Conservation (phyloP, 2,797 vertebrate species). For the Sebastes trivittatus region DNA sequence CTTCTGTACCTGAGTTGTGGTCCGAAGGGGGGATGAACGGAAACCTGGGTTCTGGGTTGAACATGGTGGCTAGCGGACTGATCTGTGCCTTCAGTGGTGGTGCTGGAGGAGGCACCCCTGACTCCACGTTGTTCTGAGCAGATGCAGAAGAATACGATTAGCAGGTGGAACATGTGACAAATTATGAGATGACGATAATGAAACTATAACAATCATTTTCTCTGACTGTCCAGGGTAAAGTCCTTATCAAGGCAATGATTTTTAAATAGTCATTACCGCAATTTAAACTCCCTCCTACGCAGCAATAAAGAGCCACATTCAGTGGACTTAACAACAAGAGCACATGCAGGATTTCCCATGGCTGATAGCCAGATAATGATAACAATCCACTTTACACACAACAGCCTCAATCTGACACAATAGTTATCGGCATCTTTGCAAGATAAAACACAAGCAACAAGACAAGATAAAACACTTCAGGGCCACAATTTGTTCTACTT, state of each 20-base stretch:
- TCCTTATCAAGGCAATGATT: neutral
- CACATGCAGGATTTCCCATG: constrained; percentile 1
- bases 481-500: neutral
- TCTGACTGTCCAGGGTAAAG: neutral
- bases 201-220: neutral
- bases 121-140: constrained; percentile 70
- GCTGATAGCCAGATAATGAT: constrained; percentile 8
- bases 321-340: constrained; percentile 15
- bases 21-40: constrained; percentile 72
- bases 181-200: neutral
- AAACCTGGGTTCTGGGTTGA: constrained; percentile 83
- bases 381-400: neutral
- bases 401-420: neutral
- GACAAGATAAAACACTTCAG: constrained; percentile 11
- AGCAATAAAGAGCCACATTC: constrained; percentile 1
- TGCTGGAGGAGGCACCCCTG: constrained; percentile 86
- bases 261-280: neutral
- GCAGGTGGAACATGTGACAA: neutral
- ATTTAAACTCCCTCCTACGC: neutral
- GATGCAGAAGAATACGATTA: neutral
- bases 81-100: constrained; percentile 86
- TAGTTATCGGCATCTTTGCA: neutral
- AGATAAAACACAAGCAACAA: constrained; percentile 10
- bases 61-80: constrained; percentile 93
- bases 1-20: constrained; percentile 64